Evolutionary conservation across 1,140 invertebrate species (phyloP).

Genomic region (Calliopsis andreniformis): DNA sequence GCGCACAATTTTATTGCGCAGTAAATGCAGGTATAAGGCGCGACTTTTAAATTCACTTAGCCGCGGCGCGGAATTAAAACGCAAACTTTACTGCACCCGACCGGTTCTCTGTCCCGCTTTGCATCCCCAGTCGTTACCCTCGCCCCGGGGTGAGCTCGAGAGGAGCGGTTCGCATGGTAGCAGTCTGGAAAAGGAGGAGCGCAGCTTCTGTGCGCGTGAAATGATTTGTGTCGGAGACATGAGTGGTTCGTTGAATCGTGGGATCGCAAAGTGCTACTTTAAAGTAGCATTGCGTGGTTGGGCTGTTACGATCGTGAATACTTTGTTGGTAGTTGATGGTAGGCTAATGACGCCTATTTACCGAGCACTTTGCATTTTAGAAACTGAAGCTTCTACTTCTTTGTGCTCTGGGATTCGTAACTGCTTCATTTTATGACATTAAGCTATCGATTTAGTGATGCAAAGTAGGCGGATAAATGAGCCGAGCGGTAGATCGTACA

Average conservation of each 20-base stretch:
- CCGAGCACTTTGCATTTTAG: no score
- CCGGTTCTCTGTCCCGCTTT: conserved; percentile 53
- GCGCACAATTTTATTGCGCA: conserved; percentile 59
- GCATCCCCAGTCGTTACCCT: conserved; percentile 31
- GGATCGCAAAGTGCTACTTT: background rate
- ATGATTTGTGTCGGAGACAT: conserved; percentile 14
- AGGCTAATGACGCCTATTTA: no score
- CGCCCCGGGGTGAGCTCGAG: conserved; percentile 19
- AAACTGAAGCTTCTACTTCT: no score
- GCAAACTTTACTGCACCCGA: conserved; percentile 63
- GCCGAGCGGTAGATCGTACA: no score
- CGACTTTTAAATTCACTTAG: conserved; percentile 70
- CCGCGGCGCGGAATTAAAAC: conserved; percentile 62
- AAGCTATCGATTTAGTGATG: no score
- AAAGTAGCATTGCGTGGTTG: no score
- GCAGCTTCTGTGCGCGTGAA: conserved; percentile 23
- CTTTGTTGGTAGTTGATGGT: no score
- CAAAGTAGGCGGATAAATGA: no score
- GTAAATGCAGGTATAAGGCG: conserved; percentile 69
- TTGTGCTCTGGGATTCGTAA: no score
- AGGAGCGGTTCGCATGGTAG: conserved; percentile 5
- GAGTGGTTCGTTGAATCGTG: background rate
- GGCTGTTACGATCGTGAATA: no score
- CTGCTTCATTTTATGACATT: no score
- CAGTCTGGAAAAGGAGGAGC: conserved; percentile 8